These are phyloP conservation scores for Blastobasis lacticolella DNA, from an alignment of 2,888 invertebrate genomes.

Conservation along the genomic window DNA sequence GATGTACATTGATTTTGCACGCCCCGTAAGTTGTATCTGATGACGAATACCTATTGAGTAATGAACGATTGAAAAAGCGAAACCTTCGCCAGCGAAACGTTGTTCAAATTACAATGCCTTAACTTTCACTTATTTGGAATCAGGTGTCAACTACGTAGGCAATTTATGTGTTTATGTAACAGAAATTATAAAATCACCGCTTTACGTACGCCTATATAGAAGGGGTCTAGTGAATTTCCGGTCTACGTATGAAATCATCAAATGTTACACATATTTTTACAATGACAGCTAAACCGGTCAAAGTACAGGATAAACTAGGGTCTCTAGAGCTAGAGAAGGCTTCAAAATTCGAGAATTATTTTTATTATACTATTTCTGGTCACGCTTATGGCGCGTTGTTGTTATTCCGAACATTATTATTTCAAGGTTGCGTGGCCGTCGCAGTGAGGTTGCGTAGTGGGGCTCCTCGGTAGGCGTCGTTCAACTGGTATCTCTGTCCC, in stretches of 20 bases:
- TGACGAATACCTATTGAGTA: slow-evolving; percentile 66
- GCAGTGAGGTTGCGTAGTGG: slow-evolving; percentile 59
- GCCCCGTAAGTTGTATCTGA: slow-evolving; percentile 14
- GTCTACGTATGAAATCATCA: slow-evolving; percentile 1
- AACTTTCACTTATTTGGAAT: slow-evolving; percentile 61
- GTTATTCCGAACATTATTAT: slow-evolving; percentile 74
- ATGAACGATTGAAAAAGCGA: slow-evolving; percentile 67
- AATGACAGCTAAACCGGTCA: background rate
- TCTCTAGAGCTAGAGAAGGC: slow-evolving; percentile 36
- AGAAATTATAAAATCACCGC: background rate
- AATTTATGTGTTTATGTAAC: slow-evolving; percentile 7
- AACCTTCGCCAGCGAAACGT: slow-evolving; percentile 58
- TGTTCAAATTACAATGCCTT: slow-evolving; percentile 37
- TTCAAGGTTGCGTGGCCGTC: slow-evolving; percentile 73
- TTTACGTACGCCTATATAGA: too few species aligned
- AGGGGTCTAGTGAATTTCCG: slow-evolving; percentile 10
- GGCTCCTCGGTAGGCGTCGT: slow-evolving; percentile 72
- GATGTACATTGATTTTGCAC: background rate
- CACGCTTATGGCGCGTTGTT: slow-evolving; percentile 72
- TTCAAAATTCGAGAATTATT: slow-evolving; percentile 58
- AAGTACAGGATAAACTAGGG: slow-evolving; percentile 27
- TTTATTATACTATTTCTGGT: slow-evolving; percentile 69
- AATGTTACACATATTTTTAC: background rate
- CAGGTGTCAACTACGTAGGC: slow-evolving; percentile 28
- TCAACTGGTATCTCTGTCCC: slow-evolving; percentile 65